phyloP scores from a whole-genome alignment of 1,140 invertebrate species.

The Saxidomus purpurata region DNA sequence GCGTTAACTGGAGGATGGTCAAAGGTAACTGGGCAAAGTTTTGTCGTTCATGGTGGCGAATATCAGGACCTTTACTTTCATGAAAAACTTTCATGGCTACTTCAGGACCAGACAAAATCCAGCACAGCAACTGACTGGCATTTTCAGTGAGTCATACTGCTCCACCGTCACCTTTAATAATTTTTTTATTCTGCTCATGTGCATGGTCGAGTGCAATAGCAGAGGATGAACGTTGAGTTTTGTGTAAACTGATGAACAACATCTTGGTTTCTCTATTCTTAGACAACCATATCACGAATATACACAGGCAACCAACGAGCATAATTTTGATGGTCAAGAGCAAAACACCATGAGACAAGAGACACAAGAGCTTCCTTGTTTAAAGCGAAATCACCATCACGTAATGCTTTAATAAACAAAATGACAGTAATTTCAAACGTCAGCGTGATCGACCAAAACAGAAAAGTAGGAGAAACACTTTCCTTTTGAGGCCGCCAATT shows the following conservation, averaged over 20 bases:
- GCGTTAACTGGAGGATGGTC: slow-evolving; percentile 11
- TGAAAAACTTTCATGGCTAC: slow-evolving; percentile 16
- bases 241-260: slow-evolving; percentile 59
- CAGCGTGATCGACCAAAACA: not conserved
- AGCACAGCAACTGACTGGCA: no score
- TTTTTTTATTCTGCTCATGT: not conserved
- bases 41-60: no score
- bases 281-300: slow-evolving; percentile 66
- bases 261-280: slow-evolving; percentile 42
- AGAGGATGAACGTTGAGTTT: not conserved
- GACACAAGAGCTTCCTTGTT: slow-evolving; percentile 67
- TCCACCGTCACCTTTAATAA: slow-evolving; percentile 28
- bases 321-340: slow-evolving; percentile 75
- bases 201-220: not conserved
- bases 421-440: not conserved
- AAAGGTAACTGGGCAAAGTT: slow-evolving; percentile 13
- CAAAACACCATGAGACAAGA: slow-evolving; percentile 74
- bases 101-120: slow-evolving; percentile 59
- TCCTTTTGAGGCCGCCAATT: not conserved
- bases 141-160: no score
- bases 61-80: not conserved
- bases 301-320: slow-evolving; percentile 75
- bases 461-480: not conserved
- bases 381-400: no score
- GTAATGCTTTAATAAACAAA: not conserved